Evolutionary conservation across 1,140 invertebrate species (phyloP).

Genomic region (Neodiprion pinetum): DNA sequence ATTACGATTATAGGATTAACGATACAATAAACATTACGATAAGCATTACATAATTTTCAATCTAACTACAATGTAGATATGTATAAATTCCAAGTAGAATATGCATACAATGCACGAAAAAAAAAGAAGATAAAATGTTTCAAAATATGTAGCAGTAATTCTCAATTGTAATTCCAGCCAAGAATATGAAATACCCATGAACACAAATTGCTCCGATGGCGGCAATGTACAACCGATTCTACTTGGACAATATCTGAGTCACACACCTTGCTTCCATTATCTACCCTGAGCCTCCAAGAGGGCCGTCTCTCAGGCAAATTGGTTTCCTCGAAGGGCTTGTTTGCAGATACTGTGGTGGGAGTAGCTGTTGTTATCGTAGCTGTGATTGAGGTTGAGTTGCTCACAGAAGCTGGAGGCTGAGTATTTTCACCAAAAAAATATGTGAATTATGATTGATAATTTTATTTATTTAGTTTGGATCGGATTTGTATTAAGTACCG

Average conservation of each 20-base stretch:
- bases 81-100: not conserved
- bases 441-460: slow-evolving; percentile 28
- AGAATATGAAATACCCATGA: slow-evolving; percentile 49
- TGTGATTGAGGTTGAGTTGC: slow-evolving; percentile 62
- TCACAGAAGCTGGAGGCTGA: slow-evolving; percentile 53
- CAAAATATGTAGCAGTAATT: not conserved
- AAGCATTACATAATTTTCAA: too few species aligned
- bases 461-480: not conserved
- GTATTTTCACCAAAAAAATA: slow-evolving; percentile 43
- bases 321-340: slow-evolving; percentile 59
- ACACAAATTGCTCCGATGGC: slow-evolving; percentile 42
- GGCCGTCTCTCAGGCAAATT: slow-evolving; percentile 77
- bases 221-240: slow-evolving; percentile 37
- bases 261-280: slow-evolving; percentile 87
- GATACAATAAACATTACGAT: too few species aligned
- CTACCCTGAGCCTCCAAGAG: slow-evolving; percentile 88
- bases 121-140: not conserved
- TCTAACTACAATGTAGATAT: not conserved
- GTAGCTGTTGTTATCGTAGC: slow-evolving; percentile 68
- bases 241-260: slow-evolving; percentile 44
- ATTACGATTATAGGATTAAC: too few species aligned
- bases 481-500: too few species aligned
- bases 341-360: slow-evolving; percentile 52
- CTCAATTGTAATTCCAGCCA: slow-evolving; percentile 44
- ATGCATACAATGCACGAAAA: not conserved